phyloP scores from a whole-genome alignment of 2,888 invertebrate genomes.

The Hedya salicella region DNA sequence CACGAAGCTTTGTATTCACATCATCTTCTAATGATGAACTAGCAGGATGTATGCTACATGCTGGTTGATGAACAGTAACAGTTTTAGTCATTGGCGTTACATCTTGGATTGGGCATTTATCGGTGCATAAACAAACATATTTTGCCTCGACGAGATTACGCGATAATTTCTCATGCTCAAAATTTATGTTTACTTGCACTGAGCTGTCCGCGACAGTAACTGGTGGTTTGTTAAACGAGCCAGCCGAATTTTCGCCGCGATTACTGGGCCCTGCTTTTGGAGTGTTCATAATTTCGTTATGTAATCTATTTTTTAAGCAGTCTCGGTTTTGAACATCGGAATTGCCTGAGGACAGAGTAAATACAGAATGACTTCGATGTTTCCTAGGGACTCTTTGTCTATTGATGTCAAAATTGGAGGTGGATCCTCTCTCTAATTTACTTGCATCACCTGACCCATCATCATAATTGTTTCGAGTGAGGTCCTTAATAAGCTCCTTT shows the following conservation, averaged over 20 bases:
- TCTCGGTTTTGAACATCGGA: conserved; percentile 62
- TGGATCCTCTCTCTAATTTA: conserved; percentile 70
- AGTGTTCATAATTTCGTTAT: conserved; percentile 56
- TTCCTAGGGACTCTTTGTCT: conserved; percentile 54
- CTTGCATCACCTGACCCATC: conserved; percentile 81
- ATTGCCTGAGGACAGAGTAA: conserved; percentile 74
- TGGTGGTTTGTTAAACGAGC: conserved; percentile 59
- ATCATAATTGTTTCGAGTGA: conserved; percentile 76
- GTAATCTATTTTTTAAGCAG: conserved; percentile 58
- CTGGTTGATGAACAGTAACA: conserved; percentile 1
- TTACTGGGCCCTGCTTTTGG: conserved; percentile 58
- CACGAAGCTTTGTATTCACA: background rate
- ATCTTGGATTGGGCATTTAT: conserved; percentile 65
- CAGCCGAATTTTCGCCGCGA: conserved; percentile 60
- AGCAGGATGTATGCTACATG: conserved; percentile 7
- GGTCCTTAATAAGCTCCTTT: conserved; percentile 74
- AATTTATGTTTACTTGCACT: conserved; percentile 67
- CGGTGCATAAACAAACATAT: conserved; percentile 69
- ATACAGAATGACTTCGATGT: conserved; percentile 76
- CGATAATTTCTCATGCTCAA: conserved; percentile 45
- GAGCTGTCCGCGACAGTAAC: conserved; percentile 66
- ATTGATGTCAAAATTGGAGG: conserved; percentile 56
- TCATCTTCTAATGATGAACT: conserved; percentile 12
- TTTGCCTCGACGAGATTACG: conserved; percentile 52
- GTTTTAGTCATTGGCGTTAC: conserved; percentile 50